A percentile compares a stretch with the other conserved stretches of the same genome.
These are phyloP conservation scores for Pheosia gnoma DNA, from an alignment of 2,888 invertebrate species.

Conservation along the genomic window DNA sequence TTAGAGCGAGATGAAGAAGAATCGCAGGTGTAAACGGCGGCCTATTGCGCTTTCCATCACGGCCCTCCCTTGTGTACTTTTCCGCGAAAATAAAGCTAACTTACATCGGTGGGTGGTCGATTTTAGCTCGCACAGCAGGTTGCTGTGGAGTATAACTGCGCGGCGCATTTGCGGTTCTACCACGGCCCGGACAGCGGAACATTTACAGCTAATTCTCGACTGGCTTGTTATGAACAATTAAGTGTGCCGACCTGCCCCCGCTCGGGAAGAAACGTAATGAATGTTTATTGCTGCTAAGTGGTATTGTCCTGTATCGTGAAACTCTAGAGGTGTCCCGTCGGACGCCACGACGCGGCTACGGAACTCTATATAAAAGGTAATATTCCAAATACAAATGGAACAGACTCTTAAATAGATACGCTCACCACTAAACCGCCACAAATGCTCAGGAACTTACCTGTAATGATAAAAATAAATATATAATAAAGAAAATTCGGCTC, in stretches of 20 bases:
- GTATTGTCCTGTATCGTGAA: slow-evolving; percentile 49
- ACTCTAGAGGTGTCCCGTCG: slow-evolving; percentile 22
- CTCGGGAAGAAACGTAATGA: slow-evolving; percentile 75
- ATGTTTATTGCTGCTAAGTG: slow-evolving; percentile 72
- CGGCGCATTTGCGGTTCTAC: slow-evolving; percentile 69
- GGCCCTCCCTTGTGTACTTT: slow-evolving; percentile 40
- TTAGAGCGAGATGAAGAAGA: slow-evolving; percentile 82
- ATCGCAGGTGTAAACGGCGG: slow-evolving; percentile 81
- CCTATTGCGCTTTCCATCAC: slow-evolving; percentile 78
- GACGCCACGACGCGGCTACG: slow-evolving; percentile 9
- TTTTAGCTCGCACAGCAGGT: slow-evolving; percentile 57
- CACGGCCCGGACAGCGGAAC: slow-evolving; percentile 72
- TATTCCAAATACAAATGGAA: slow-evolving; percentile 26
- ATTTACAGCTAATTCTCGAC: slow-evolving; percentile 79
- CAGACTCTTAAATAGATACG: slow-evolving; percentile 57
- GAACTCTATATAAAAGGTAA: slow-evolving; percentile 32
- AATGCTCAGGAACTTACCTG: slow-evolving; percentile 74
- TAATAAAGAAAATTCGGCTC: slow-evolving; percentile 73
- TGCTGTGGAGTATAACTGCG: slow-evolving; percentile 50
- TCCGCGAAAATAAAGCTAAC: slow-evolving; percentile 57
- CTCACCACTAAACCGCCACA: slow-evolving; percentile 69
- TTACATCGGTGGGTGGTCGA: slow-evolving; percentile 56
- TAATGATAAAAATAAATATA: slow-evolving; percentile 79
- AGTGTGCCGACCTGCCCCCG: slow-evolving; percentile 71
- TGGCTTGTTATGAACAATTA: slow-evolving; percentile 83